phyloP scores from a whole-genome alignment of 2,888 invertebrate species.

The Drosophila macrothrix region DNA sequence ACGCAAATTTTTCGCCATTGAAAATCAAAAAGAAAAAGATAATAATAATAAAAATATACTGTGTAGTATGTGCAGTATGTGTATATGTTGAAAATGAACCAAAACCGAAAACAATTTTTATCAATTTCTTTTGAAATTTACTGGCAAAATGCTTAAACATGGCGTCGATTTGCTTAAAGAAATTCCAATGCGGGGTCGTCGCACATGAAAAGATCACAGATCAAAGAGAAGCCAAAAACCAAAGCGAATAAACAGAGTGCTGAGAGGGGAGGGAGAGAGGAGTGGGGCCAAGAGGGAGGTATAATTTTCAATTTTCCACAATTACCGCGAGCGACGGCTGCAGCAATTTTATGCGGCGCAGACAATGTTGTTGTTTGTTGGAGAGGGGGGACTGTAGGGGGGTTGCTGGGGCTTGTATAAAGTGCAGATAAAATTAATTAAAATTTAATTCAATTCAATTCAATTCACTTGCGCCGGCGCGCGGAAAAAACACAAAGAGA shows the following conservation, averaged over 20 bases:
- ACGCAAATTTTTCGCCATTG: conserved; percentile 69
- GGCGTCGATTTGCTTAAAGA: conserved; percentile 83
- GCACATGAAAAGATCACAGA: conserved; percentile 71
- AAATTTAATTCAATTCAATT: conserved; percentile 81
- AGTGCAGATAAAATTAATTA: conserved; percentile 81
- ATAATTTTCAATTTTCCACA: conserved; percentile 81
- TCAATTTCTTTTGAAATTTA: conserved; percentile 80
- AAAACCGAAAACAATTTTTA: conserved; percentile 53
- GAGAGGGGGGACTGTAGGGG: background rate
- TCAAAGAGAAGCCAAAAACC: conserved; percentile 64
- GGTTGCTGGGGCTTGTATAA: conserved; percentile 33
- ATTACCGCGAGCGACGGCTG: conserved; percentile 59
- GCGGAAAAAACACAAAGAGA: conserved; percentile 79
- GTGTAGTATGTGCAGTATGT: background rate
- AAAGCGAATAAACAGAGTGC: conserved; percentile 3
- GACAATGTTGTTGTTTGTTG: conserved; percentile 18
- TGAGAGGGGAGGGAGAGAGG: too few relatives aligned
- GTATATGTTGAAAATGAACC: conserved; percentile 18
- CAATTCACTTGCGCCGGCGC: conserved; percentile 79
- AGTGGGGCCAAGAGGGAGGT: conserved; percentile 4
- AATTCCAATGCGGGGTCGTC: conserved; percentile 63
- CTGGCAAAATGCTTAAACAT: conserved; percentile 81
- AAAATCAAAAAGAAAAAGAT: conserved; percentile 23
- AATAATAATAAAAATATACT: conserved; percentile 12
- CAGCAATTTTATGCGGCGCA: conserved; percentile 52